phyloP scores from a whole-genome alignment of 2,888 invertebrate genomes.

The Rutpela maculata region DNA sequence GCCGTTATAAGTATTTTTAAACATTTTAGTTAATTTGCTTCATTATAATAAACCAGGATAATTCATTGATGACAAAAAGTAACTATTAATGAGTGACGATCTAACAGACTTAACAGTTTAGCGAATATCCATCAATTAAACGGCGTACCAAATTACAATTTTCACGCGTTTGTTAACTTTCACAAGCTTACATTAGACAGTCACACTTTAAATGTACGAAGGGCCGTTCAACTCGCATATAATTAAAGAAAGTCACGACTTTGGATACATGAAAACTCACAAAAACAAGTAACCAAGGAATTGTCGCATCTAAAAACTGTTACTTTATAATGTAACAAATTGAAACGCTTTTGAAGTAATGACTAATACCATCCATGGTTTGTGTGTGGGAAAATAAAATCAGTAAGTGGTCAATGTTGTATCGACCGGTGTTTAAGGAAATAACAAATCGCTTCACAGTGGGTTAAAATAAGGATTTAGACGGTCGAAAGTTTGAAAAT shows the following conservation, averaged over 20 bases:
- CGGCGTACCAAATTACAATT: neutral
- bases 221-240: slow-evolving; percentile 20
- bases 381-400: slow-evolving; percentile 17
- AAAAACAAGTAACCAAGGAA: slow-evolving; percentile 9
- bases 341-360: neutral
- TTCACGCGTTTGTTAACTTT: slow-evolving; percentile 8
- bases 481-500: no score
- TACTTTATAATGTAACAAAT: slow-evolving; percentile 8
- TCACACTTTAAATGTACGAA: slow-evolving; percentile 8
- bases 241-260: slow-evolving; percentile 12
- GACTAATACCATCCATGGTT: neutral
- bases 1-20: no score
- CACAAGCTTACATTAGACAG: slow-evolving; percentile 4
- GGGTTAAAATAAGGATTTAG: no score
- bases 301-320: slow-evolving; percentile 13
- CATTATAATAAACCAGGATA: no score
- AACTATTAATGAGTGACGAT: no score
- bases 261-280: slow-evolving; percentile 1
- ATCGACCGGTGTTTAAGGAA: no score
- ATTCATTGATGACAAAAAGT: no score
- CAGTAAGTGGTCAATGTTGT: neutral
- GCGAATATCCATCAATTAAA: neutral
- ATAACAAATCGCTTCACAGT: no score
- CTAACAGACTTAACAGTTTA: neutral
- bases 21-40: no score